Evolutionary conservation across 2,888 invertebrate genomes (phyloP), one percentile per base, ranked within the genome.

Genomic region (Ochropleura plecta): DNA sequence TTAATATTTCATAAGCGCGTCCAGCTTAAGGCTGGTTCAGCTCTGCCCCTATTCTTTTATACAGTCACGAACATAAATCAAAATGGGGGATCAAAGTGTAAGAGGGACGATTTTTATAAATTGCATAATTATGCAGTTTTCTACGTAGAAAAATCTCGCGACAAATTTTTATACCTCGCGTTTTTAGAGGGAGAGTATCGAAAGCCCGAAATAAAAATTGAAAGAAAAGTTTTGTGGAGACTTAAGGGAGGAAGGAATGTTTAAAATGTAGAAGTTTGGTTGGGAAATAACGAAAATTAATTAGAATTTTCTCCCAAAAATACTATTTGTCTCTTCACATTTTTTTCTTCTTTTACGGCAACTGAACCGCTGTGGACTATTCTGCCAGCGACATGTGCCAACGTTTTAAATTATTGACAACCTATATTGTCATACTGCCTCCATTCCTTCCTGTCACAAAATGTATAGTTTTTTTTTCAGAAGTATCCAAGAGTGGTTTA

Each of bases 1-100:
- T 93, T 92, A 92, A 93, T 93, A 91, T 93, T 92, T 92, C 90
- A 93, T 92, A 92, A 90, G 89, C 83, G 64, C 82, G 78, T 64
- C 57, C 77, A 64, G 82, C 73, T 84, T 82, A 86, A 79, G 85
- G 71, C 72, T 72, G 69, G 82, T 75, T 72, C 70, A 82, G 78
- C 70, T 53, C 49, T 60, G 51, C 70, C 73, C 73, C 76, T 70
- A 73, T 86, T 82, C 76, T 82, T 85, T 84, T 86, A 85, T 85
- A 82, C 78, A 85, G 87, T 79, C 85, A 67, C 80, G 64, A 76
- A 80, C 83, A 85, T 85, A 84, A 86, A 84, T 85, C 87, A 85
- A 85, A 84, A 76, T 74, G 85, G 79, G 49, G 85, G 85, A 85
- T 85, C 85, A 85, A 85, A 86, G 85, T 74, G 75, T 82, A 82